Base-by-base conservation (phyloP, 2,113 vertebrate genomes). In the Oryzias javanicus region DNA sequence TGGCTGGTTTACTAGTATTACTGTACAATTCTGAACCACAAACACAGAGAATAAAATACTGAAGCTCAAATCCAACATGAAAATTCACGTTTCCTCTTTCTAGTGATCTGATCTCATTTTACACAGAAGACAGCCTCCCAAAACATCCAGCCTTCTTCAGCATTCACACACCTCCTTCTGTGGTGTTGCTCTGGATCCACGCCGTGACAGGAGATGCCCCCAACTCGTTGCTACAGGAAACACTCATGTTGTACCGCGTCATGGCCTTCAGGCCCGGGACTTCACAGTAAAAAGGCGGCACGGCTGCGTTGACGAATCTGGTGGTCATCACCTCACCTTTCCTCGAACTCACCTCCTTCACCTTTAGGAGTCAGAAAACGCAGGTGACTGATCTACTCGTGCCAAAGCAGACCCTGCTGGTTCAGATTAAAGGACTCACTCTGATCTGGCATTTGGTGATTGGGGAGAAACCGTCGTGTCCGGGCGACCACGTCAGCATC, bases 161-260 rank as follows among this genome's bases (percentile, higher is more conserved):
- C 17, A 4, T 29, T 16, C 24, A 70, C 85, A 83, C 88, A 98
- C 97, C 94, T 93, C 92, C 95, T 82, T 98, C 96, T 0, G 92
- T 95, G 5, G 97, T 98, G 86, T 90, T 94, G 89, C 89, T 88
- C 0, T 81, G 89, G 71, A 95, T 72, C 94, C 94, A 94, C 51
- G 76, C 66, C 74, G 91, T 92, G 54, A 86, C 44, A 0, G 72
- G 17, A 0, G 97, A 98, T 74, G 89, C 82, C 49, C 94, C 95
- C 0, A 98, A 84, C 72, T 98, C 95, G 8, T 99, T 99, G 87
- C 78, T 75, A 70, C 96, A 99, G 88, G 94, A 95, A 60, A 98
- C 87, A 0, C 91, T 80, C 6, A 98, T 81, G 81, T 82, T 93
- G 80, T 98, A 97, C 67, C 86, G 80, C 0, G 80, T 90, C 91